phyloP scores from a whole-genome alignment of 2,113 vertebrate species.

The cat (Felis catus) region F.catus_Fca126_mat1.0 CM031419.1:170839501-170840000 shows the following conservation, averaged over 20 bases:
- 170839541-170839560: slow-evolving; percentile 2
- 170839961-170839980: too few relatives aligned
- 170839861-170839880: too few relatives aligned
- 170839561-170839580: neutral
- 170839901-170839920: too few relatives aligned
- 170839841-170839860: accelerated
- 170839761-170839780: neutral
- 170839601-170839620: neutral
- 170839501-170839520: slow-evolving; percentile 15
- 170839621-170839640: neutral
- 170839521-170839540: neutral
- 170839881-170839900: too few relatives aligned
- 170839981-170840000: too few relatives aligned
- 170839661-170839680: neutral
- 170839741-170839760: neutral
- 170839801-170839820: too few relatives aligned
- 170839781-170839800: neutral
- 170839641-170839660: neutral
- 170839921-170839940: accelerated
- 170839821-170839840: too few relatives aligned
- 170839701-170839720: neutral
- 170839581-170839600: neutral
- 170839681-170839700: neutral
- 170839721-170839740: neutral
- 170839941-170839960: too few relatives aligned